phyloP scores from a whole-genome alignment of 2,888 invertebrate genomes.

The Cryptophagus acutangulus region DNA sequence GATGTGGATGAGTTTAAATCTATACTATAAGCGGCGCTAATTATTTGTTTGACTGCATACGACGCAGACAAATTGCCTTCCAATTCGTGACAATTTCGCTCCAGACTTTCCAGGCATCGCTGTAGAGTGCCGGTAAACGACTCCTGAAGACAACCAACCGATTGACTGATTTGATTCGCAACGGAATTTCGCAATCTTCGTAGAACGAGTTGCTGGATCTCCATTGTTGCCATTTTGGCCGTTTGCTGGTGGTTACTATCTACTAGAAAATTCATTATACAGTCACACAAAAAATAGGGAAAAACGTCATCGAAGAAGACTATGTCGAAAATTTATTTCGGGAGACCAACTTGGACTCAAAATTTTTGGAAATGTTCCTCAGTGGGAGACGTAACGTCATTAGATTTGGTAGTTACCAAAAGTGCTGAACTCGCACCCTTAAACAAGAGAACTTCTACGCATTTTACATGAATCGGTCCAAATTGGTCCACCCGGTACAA shows the following conservation, averaged over 20 bases:
- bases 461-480: no score
- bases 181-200: slow-evolving; percentile 70
- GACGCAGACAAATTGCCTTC: slow-evolving; percentile 57
- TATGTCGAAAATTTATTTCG: no score
- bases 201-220: slow-evolving; percentile 74
- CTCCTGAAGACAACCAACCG: slow-evolving; percentile 76
- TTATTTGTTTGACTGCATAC: slow-evolving; percentile 70
- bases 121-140: slow-evolving; percentile 79
- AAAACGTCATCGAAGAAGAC: no score
- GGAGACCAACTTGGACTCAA: no score
- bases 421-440: no score
- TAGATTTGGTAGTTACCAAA: no score
- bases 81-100: slow-evolving; percentile 53
- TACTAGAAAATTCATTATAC: slow-evolving; percentile 2
- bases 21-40: slow-evolving; percentile 71
- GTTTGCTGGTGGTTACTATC: slow-evolving; percentile 29
- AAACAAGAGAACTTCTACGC: no score
- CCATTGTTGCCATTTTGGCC: slow-evolving; percentile 56
- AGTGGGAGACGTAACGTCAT: no score
- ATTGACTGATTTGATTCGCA: slow-evolving; percentile 70
- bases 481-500: no score
- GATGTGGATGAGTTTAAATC: slow-evolving; percentile 62
- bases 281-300: not conserved
- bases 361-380: no score
- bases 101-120: slow-evolving; percentile 65